These are phyloP conservation scores for Stichodactyla helianthus DNA, from an alignment of 64 coral and sea anemone species.

Conservation along the genomic window DNA sequence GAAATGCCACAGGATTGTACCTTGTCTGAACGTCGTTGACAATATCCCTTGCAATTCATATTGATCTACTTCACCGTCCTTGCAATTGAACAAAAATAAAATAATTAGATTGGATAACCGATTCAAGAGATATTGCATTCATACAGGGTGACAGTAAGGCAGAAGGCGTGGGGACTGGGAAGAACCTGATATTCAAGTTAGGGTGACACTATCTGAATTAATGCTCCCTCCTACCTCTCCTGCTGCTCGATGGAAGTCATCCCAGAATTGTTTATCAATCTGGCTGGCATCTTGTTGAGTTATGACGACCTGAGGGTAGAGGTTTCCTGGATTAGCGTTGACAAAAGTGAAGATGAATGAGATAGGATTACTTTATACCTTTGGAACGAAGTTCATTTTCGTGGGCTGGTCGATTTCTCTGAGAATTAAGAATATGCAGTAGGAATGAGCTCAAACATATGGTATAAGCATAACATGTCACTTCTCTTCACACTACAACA, in stretches of 20 bases:
- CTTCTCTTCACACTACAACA: background rate
- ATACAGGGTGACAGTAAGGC: too few species aligned
- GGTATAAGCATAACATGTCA: background rate
- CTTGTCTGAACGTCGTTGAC: background rate
- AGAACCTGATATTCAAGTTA: too few species aligned
- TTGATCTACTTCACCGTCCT: conserved; percentile 83
- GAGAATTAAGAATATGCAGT: background rate
- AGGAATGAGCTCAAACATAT: too few species aligned
- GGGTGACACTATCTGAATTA: too few species aligned
- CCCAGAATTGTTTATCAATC: conserved; percentile 77
- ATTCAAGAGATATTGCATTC: too few species aligned
- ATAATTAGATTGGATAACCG: too few species aligned
- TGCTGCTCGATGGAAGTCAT: conserved; percentile 56
- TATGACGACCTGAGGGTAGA: background rate
- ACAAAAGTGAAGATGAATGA: too few species aligned
- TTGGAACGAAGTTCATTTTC: conserved; percentile 29
- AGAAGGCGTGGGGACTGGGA: too few species aligned
- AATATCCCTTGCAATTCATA: conserved; percentile 69
- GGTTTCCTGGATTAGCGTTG: too few species aligned
- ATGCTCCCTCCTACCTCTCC: conserved; percentile 41
- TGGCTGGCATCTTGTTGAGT: conserved; percentile 50
- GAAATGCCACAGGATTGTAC: background rate
- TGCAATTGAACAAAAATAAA: background rate
- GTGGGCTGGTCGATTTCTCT: conserved; percentile 81
- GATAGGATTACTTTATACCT: conserved; percentile 23